Base-by-base conservation (phyloP, 2,888 invertebrate genomes). In the Tridacna gigas region DNA sequence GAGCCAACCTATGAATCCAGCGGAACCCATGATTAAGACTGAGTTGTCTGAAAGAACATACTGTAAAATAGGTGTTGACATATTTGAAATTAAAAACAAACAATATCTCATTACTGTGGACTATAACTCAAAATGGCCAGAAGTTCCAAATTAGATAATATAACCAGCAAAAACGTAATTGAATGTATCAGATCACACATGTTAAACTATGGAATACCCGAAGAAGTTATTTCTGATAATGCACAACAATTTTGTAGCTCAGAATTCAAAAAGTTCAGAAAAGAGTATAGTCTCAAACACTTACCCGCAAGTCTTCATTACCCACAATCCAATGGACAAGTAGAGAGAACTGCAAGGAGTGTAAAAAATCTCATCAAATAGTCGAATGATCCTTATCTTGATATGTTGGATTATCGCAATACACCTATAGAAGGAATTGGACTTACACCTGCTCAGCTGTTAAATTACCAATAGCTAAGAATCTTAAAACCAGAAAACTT, bases 101-200 rank as follows among this genome's bases (percentile, higher is more conserved):
- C 51, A 15, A 15, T 82, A 80, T 79, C 9, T 83, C 15, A 65
- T 87, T 9, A 15, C 83, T 3, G 80, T 85, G 18, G 84, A 85
- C 65, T 76, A 75, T 12, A 85, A 85, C 61, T 76, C 69, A 60
- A 63, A 69, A 28, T 51, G 11, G 12, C 15, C 15, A 13, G 51
- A 51, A 15, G 15, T 51, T 15, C 11, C 51, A 51, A 51, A 51
- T 15, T 51, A 13, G 15, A 11, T 11, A 73, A 56, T 37, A 20
- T 61, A 13, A 83, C 63, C 13, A 71, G 76, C 63, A 51, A 13
- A 28, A 74, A 76, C 9, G 80, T 89, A 5, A 88, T 88, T 37
- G 51, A 22, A 4, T 74, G 86, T 20, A 13, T 51, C 12, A 51
- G 15, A 51, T 15, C 11, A 15, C 15, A 51, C 11, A 13, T 51